Evolutionary conservation across 1,140 invertebrate species (phyloP), one percentile per base, ranked within the genome.

Genomic region (Zaprionus africanus): DNA sequence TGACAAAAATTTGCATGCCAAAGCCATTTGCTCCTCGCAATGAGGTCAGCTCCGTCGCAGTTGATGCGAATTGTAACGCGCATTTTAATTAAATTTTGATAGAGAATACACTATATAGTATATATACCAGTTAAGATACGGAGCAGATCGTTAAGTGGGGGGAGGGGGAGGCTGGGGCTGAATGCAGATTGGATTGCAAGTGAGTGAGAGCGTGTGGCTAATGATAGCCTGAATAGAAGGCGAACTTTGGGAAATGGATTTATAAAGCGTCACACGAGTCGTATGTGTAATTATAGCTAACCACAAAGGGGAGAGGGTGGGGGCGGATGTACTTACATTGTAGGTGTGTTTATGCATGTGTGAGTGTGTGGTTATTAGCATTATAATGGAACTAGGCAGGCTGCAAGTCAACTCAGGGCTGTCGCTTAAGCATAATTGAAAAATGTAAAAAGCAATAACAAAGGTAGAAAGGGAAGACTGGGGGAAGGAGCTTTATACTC

Each of bases 61-160:
- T 69, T 78, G 58, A 60, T 82, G 80, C 74, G 80, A 82, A 82
- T 82, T 78, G 80, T 82, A 82, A 82, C 80, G 80, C 80, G 81
- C 73, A 83, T 83, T 83, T 84, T 83, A 83, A 83, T 83, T 83
- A 84, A 81, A 76, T 76, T 83, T 80, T 81, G 81, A 64, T 76
- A 36, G 24, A 49, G 63, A 57, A 65, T 53, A 56, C 53, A 22
- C 7, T n/a, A 5, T 36, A 46, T 24, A 36, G 9, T 15, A 62
- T 31, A 15, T 28, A 24, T n/a, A 26, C 19, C 2, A 24, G 13
- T 4, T 5, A 13, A 43, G 12, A 13, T 4, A 1, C 9, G 38
- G 2, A 34, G 9, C 31, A 60, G 19, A 24, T 54, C 2, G 53
- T 31, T 56, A 15, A 36, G 43, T 15, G 9, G 15, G 64, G 15